Evolutionary conservation across 2,113 vertebrate genomes (phyloP), one percentile per base, ranked within the genome.

Genomic region (Talpa occidentalis): DNA sequence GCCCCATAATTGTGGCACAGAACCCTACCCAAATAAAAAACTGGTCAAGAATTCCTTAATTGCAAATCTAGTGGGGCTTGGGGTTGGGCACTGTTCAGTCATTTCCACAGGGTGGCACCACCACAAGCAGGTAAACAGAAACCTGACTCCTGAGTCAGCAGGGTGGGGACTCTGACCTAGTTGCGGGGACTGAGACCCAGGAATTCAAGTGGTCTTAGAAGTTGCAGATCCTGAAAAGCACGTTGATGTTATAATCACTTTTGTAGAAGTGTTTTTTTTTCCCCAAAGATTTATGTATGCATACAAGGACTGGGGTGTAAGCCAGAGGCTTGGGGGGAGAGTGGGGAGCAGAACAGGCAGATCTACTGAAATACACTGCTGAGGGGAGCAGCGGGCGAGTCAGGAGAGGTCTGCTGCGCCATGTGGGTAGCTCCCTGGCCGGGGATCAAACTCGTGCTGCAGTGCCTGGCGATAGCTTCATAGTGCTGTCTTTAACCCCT

Each of bases 81-180:
- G 32, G 17, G 32, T 49, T 52, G 28, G 16, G 1, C 28, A 12
- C 47, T 10, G 14, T 92, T 81, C 10, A 0, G 11, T n/a, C 10
- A 0, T 11, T 42, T 66, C 91, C 95, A 94, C 73, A 62, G 21
- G 93, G 73, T 59, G 93, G 94, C 73, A 32, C 93, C 64, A 86
- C n/a, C 35, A 22, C 15, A 40, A 10, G 24, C 19, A 1, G 54
- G 21, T 44, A 67, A 56, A 47, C n/a, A 52, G 76, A 44, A 42
- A 42, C 24, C 14, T 6, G 0, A 0, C 0, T 28, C 60, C 35
- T 4, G 10, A 10, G 52, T 24, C 0, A 1, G 10, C 15, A 1
- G 4, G 21, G 1, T 3, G 52, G 35, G 16, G 44, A 40, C n/a
- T 24, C 32, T 5, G 0, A 47, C 0, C 3, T 54, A n/a, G 4